Evolutionary conservation across 2,113 vertebrate genomes (phyloP).

Genomic region (Ivindomyrus marchei): DNA sequence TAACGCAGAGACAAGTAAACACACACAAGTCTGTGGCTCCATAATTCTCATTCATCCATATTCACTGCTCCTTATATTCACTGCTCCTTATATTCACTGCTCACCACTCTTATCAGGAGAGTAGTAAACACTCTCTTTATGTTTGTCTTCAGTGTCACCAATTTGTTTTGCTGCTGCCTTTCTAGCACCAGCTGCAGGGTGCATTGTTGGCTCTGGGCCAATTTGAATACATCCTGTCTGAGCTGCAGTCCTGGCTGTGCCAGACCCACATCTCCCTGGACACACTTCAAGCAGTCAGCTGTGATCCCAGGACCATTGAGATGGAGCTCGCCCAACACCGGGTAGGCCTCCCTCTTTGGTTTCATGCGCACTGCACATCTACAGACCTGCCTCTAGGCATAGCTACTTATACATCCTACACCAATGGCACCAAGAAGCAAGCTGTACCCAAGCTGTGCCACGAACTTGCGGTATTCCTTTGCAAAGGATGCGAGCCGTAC

Average conservation of each 20-base stretch:
- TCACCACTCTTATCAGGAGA: not conserved
- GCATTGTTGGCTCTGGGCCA: conserved; percentile 92
- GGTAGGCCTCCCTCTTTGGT: conserved; percentile 54
- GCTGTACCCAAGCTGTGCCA: not conserved
- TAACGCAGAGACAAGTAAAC: conserved; percentile 85
- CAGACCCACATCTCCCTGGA: conserved; percentile 88
- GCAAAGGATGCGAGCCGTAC: not conserved
- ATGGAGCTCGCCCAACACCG: conserved; percentile 95
- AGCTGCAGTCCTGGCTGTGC: conserved; percentile 91
- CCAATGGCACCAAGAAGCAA: not conserved
- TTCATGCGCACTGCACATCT: not conserved
- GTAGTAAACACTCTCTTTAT: not conserved
- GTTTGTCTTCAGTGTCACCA: not conserved
- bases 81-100: not conserved
- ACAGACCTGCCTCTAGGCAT: not conserved
- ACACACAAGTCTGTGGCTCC: not conserved
- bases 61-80: not conserved
- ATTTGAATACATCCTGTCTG: conserved; percentile 90
- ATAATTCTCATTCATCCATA: not conserved
- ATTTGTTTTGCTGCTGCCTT: conserved; percentile 17
- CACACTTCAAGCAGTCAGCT: conserved; percentile 79
- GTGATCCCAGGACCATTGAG: conserved; percentile 93
- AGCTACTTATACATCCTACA: not conserved
- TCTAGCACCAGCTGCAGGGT: conserved; percentile 87
- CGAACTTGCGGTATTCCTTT: not conserved